phyloP scores from a whole-genome alignment of 2,797 vertebrate genomes.

The Mus minutoides region DNA sequence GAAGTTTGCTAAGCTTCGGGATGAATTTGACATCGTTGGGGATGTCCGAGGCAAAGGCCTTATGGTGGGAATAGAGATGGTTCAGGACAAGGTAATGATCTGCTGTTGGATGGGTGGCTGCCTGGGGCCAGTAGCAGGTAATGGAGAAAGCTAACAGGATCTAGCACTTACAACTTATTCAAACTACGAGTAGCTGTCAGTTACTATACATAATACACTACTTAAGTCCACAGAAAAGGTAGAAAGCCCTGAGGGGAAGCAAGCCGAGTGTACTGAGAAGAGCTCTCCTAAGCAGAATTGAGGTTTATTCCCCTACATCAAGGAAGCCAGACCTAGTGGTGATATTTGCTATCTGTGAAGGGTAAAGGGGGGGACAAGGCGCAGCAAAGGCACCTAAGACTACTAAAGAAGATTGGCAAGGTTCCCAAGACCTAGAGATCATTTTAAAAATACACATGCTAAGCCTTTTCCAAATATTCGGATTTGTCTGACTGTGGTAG shows the following conservation, averaged over 20 bases:
- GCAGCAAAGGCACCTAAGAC: rapidly evolving
- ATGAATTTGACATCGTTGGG: conserved; percentile 94
- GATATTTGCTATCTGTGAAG: rapidly evolving
- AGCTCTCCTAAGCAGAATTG: background rate
- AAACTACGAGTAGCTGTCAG: background rate
- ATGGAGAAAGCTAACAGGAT: background rate
- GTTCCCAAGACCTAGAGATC: background rate
- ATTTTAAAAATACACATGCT: background rate
- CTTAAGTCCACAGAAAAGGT: background rate
- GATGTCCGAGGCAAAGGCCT: conserved; percentile 98
- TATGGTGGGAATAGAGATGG: conserved; percentile 96
- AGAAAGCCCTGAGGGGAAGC: background rate
- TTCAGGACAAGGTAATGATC: conserved; percentile 92
- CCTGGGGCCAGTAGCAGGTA: no score
- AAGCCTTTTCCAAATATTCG: background rate
- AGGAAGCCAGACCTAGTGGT: background rate
- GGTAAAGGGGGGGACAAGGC: background rate
- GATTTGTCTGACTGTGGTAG: background rate
- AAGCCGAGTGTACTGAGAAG: background rate
- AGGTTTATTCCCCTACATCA: background rate
- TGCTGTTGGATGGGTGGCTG: background rate
- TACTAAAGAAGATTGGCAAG: background rate
- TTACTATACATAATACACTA: background rate
- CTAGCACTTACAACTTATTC: background rate
- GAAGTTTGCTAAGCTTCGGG: conserved; percentile 92